These are phyloP conservation scores for Panthera uncia DNA, from an alignment of 2,113 vertebrate species.

Conservation along the genomic window DNA sequence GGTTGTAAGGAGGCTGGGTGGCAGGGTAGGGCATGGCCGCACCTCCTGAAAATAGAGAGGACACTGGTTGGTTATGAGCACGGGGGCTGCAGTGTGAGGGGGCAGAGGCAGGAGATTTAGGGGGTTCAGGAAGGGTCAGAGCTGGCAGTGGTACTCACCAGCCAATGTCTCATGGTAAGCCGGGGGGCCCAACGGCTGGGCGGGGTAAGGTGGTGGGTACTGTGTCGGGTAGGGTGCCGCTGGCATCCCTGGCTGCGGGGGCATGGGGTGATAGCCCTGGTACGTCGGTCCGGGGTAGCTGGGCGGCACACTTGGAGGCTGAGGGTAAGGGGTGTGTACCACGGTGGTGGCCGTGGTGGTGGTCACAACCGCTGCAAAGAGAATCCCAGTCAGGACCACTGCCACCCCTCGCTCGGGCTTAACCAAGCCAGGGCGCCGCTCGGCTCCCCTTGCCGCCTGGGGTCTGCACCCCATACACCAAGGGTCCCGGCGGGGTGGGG, in stretches of 20 bases:
- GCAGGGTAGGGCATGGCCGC: slow-evolving; percentile 78
- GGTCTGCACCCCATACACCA: neutral
- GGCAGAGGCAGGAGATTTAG: neutral
- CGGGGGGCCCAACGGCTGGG: slow-evolving; percentile 86
- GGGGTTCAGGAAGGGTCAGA: neutral
- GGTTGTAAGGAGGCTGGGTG: slow-evolving; percentile 92
- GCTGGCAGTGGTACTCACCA: slow-evolving; percentile 75
- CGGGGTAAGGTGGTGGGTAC: slow-evolving; percentile 82
- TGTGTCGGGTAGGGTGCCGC: slow-evolving; percentile 83
- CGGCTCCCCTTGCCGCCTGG: neutral
- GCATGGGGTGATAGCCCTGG: slow-evolving; percentile 89
- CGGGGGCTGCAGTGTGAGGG: neutral
- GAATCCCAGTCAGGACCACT: slow-evolving; percentile 16
- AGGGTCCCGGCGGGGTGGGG: neutral
- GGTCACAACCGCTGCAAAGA: slow-evolving; percentile 87
- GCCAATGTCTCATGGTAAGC: slow-evolving; percentile 91
- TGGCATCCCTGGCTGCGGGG: slow-evolving; percentile 85
- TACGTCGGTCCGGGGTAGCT: slow-evolving; percentile 85
- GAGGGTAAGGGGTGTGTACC: slow-evolving; percentile 87
- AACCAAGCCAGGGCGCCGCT: neutral
- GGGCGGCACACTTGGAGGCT: slow-evolving; percentile 81
- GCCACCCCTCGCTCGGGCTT: neutral
- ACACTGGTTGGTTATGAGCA: neutral
- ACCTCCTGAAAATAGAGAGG: slow-evolving; percentile 80
- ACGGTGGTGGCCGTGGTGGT: slow-evolving; percentile 90